Conservation (phyloP, 1,140 invertebrate genomes). For the Oscheius sp. region DNA sequence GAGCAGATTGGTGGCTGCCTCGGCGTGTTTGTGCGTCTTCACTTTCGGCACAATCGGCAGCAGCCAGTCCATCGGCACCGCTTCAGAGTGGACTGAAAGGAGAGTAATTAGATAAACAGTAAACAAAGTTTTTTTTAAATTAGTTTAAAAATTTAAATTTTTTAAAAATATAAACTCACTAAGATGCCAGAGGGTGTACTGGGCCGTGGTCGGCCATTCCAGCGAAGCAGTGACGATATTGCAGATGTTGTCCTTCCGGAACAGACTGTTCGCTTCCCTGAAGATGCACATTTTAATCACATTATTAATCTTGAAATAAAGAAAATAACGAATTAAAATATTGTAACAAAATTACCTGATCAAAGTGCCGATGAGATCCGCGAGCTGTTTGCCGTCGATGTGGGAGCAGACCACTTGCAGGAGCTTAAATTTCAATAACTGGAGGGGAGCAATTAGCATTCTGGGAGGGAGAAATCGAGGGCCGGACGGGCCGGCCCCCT, state of each 20-base stretch:
- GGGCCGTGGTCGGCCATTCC: slow-evolving; percentile 22
- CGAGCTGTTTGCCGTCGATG: slow-evolving; percentile 15
- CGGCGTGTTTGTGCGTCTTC: slow-evolving; percentile 16
- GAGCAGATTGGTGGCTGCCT: slow-evolving; percentile 20
- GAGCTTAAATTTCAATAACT: too few relatives aligned
- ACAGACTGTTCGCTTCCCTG: slow-evolving; percentile 11
- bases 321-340: too few relatives aligned
- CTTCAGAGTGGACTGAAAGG: slow-evolving; percentile 17
- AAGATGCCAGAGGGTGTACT: slow-evolving; percentile 22
- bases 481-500: too few relatives aligned
- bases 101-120: not conserved
- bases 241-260: slow-evolving; percentile 26
- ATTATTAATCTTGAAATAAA: not conserved
- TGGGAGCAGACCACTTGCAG: slow-evolving; percentile 23
- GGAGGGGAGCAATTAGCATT: too few relatives aligned
- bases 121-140: too few relatives aligned
- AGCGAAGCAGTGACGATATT: slow-evolving; percentile 13
- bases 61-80: slow-evolving; percentile 27
- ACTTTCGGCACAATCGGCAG: slow-evolving; percentile 19
- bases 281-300: slow-evolving; percentile 10
- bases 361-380: not conserved
- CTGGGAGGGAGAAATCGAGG: too few relatives aligned
- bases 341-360: not conserved
- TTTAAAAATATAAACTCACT: slow-evolving; percentile 5
- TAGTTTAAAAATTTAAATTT: not conserved